Evolutionary conservation across 2,113 vertebrate species (phyloP).

Genomic region (Oryzias curvinotus): DNA sequence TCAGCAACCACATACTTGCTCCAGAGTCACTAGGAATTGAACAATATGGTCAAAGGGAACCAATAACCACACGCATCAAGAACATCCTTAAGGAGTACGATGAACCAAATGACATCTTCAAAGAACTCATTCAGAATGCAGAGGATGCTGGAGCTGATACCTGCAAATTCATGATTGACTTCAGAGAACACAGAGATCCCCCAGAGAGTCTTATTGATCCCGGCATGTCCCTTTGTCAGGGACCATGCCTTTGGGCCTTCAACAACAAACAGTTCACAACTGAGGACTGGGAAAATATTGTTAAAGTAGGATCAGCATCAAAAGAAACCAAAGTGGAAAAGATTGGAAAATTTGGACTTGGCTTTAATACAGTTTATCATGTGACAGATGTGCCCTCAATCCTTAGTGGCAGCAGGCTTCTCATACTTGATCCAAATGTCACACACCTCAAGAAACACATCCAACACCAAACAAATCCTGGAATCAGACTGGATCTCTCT

Average conservation of each 20-base stretch:
- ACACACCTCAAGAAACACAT: conserved; percentile 84
- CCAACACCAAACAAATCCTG: conserved; percentile 68
- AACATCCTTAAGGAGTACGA: conserved; percentile 86
- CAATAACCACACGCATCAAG: conserved; percentile 81
- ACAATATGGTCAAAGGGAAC: conserved; percentile 81
- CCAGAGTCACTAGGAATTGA: conserved; percentile 76
- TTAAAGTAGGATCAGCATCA: conserved; percentile 78
- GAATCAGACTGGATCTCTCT: conserved; percentile 80
- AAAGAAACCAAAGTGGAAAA: conserved; percentile 78
- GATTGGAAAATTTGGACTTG: conserved; percentile 86
- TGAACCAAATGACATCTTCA: conserved; percentile 82
- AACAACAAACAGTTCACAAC: conserved; percentile 81
- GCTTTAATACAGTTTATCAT: conserved; percentile 86
- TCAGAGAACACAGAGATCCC: conserved; percentile 61
- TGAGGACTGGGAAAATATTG: conserved; percentile 82
- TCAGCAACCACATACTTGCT: conserved; percentile 79
- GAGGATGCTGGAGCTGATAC: conserved; percentile 81
- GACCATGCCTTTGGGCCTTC: conserved; percentile 85
- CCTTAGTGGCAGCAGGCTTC: conserved; percentile 77
- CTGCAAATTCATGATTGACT: conserved; percentile 84
- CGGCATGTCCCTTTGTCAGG: conserved; percentile 80
- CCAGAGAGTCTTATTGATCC: conserved; percentile 79
- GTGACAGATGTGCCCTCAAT: conserved; percentile 83
- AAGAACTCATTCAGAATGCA: conserved; percentile 86
- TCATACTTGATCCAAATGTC: conserved; percentile 86